phyloP scores from a whole-genome alignment of 1,140 invertebrate genomes.

The Bombus turneri region DNA sequence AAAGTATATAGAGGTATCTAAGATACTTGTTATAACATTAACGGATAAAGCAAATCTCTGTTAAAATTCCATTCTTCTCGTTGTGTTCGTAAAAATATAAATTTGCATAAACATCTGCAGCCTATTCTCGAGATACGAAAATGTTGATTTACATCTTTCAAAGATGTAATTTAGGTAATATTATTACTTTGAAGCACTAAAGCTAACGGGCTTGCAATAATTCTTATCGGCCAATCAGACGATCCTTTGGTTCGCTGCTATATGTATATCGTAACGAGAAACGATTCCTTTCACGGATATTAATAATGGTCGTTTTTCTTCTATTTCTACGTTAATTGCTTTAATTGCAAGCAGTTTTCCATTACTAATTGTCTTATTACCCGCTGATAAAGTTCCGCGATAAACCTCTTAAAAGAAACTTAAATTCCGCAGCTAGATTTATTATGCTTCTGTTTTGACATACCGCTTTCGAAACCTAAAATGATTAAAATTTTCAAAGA shows the following conservation, averaged over 20 bases:
- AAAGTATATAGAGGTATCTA: no score
- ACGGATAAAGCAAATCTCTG: not conserved
- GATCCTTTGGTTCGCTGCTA: not conserved
- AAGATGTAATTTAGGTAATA: not conserved
- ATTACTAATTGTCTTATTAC: not conserved
- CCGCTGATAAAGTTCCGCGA: not conserved
- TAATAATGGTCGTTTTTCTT: constrained; percentile 14
- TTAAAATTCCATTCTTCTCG: not conserved
- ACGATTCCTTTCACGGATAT: constrained; percentile 6
- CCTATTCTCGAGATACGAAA: no score
- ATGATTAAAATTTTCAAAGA: not conserved
- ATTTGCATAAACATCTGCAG: not conserved
- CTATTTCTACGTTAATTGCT: constrained; percentile 20
- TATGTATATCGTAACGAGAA: not conserved
- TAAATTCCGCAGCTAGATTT: not conserved
- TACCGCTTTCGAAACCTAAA: not conserved
- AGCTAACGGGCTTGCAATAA: not conserved
- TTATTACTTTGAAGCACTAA: not conserved
- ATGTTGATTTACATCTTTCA: not conserved
- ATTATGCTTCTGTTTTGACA: not conserved
- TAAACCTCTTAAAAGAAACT: not conserved
- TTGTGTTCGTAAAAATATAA: no score
- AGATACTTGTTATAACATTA: no score
- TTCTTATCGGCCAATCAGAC: not conserved
- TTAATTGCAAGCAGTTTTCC: constrained; percentile 11